A percentile compares a stretch with the other conserved stretches of the same genome.
Conservation (phyloP, 2,797 vertebrate species). For the Synanceia verrucosa region DNA sequence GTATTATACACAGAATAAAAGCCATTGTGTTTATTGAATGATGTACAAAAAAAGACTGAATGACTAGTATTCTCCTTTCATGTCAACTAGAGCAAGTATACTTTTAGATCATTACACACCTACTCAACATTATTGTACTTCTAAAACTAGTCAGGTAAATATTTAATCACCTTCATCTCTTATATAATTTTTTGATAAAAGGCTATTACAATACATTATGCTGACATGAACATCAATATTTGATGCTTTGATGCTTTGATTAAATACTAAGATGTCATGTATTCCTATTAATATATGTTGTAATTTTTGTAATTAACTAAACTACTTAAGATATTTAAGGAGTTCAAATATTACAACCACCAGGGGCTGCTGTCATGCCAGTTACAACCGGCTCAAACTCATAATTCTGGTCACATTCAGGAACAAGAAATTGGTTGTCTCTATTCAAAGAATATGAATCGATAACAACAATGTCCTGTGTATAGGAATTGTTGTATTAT, state of each 20-base stretch:
- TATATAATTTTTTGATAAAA: neutral
- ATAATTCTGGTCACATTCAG: neutral
- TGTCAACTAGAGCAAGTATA: neutral
- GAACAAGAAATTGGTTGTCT: neutral
- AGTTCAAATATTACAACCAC: conserved; percentile 41
- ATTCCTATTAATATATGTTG: neutral
- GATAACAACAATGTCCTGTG: neutral
- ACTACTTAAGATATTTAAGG: neutral
- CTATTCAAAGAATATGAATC: neutral
- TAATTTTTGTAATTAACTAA: neutral
- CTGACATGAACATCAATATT: neutral
- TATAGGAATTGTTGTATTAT: neutral
- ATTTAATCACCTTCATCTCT: neutral
- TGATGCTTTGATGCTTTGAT: neutral
- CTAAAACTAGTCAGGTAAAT: neutral
- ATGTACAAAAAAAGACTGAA: neutral
- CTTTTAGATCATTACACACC: neutral
- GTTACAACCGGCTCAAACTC: conserved; percentile 11
- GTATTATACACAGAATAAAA: neutral
- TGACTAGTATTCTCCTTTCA: neutral
- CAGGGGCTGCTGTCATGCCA: conserved; percentile 64
- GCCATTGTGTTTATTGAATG: neutral
- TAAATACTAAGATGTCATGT: neutral
- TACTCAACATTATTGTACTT: neutral
- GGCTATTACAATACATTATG: neutral